Base-by-base conservation (phyloP, 2,113 vertebrate species). In the Brachyistius frenatus region DNA sequence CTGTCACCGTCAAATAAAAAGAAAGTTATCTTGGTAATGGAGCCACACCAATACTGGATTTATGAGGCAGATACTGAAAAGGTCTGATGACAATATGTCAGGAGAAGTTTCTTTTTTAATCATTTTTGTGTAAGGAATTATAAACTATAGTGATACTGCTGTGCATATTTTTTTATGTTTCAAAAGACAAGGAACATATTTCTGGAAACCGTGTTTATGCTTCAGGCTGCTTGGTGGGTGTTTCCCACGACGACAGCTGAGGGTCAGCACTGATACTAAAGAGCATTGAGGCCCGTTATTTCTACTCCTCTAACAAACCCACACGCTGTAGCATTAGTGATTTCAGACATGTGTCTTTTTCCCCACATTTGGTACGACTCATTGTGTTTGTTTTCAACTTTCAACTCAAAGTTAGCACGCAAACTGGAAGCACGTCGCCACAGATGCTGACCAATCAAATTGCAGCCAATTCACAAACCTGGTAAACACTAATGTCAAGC, bases 171-270 rank as follows among this genome's bases (percentile, higher is more conserved):
- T 68, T 39, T 70, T 0, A 4, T 14, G 56, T 76, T 57, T 50
- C 14, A 58, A 41, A 63, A 16, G 15, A 7, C 33, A 49, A 14
- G 31, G 5, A n/a, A 32, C 39, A 54, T 46, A 44, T 73, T 78
- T 56, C 8, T 70, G 54, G 66, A 32, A 67, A 61, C 35, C 13
- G 3, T 57, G 33, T 49, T 60, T 41, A 10, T 46, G 30, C 65
- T 67, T 71, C 11, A 53, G 37, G 52, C 46, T 41, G 36, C 30
- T 46, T n/a, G 63, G 32, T 72, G 16, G 71, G 39, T 23, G 15
- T 78, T 70, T 80, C 32, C 68, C 61, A 67, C 33, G 37, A 7
- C 53, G 72, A 35, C 23, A 7, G 56, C 10, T 37, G 31, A 66
- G 53, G 69, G 46, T 65, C 50, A 50, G 66, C 33, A 36, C 7